Evolutionary conservation across 1,140 invertebrate genomes (phyloP), one percentile per base, ranked within the genome.

Genomic region (Episyrphus balteatus): DNA sequence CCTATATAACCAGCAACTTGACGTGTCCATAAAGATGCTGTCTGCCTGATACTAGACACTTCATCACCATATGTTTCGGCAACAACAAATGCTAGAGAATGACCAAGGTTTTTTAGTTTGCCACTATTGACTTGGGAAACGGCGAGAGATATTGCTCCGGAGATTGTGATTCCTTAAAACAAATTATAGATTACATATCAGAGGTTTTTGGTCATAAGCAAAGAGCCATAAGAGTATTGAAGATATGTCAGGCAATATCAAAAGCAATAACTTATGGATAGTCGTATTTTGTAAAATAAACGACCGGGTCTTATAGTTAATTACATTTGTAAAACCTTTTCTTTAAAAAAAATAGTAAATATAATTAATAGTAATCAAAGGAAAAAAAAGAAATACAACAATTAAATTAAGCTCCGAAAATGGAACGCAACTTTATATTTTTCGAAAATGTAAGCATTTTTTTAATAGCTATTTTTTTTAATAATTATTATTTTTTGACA

Each of bases 31-130:
- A 97, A 71, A 13, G 82, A 72, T 2, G 90, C 92, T 10, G 91
- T 92, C 71, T 86, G 77, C 42, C 79, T 68, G 45, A 96, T 90
- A 59, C 92, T 94, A 17, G 78, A 76, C 51, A 82, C 77, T 69
- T 96, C 92, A 55, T 90, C 80, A 0, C 92, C 92, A 62, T 84
- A 92, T 0, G 93, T 97, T 68, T 98, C 93, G 0, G 88, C 86
- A 6, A 94, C 82, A 2, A 84, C 72, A 57, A 95, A 92, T 38
- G 82, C 77, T 42, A 96, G 70, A 7, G 75, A 73, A 56, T 87
- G 83, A 0, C 83, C 84, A 45, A 76, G 70, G 17, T 70, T 68
- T 0, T 71, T 74, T 5, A 85, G 65, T 13, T 75, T 71, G 41
- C 78, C 76, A 47, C 32, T 59, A 55, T 84, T 84, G 2, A 83